These are phyloP conservation scores for Motacilla alba DNA, from an alignment of 2,113 vertebrate species.

Conservation along the genomic window DNA sequence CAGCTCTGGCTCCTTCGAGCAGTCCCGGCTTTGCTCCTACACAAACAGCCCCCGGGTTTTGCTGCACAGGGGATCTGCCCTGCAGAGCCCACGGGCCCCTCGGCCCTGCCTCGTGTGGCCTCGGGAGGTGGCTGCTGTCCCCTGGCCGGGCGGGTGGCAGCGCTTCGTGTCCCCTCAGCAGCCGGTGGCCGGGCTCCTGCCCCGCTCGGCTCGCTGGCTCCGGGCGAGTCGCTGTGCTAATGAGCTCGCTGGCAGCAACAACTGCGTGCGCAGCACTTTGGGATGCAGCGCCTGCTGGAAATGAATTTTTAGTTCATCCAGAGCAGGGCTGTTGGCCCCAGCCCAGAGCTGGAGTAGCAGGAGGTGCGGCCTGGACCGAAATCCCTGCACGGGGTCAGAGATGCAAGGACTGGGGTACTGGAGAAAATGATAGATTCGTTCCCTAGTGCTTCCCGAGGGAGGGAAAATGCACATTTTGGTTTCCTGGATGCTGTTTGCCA, in stretches of 20 bases:
- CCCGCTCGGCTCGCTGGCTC: accelerated
- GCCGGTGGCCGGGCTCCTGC: background rate
- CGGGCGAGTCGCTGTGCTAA: background rate
- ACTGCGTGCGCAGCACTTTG: background rate
- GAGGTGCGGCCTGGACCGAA: accelerated
- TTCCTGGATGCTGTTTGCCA: background rate
- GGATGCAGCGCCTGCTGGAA: background rate
- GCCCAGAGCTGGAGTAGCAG: accelerated
- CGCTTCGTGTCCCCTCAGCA: accelerated
- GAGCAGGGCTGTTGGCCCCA: background rate
- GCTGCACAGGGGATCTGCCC: accelerated
- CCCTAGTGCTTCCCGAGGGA: accelerated
- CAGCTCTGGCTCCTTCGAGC: background rate
- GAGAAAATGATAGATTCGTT: background rate
- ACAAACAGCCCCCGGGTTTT: accelerated
- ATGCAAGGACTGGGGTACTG: accelerated
- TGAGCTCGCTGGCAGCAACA: background rate
- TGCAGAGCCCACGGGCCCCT: background rate
- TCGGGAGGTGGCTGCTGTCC: background rate
- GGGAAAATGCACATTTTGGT: accelerated
- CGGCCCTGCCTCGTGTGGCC: accelerated
- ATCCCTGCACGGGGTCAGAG: background rate
- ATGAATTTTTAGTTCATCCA: background rate
- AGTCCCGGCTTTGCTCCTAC: background rate
- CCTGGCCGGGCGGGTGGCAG: background rate